These are phyloP conservation scores for Leptinotarsa defecta DNA, from an alignment of 1,140 invertebrate genomes.

Conservation along the genomic window DNA sequence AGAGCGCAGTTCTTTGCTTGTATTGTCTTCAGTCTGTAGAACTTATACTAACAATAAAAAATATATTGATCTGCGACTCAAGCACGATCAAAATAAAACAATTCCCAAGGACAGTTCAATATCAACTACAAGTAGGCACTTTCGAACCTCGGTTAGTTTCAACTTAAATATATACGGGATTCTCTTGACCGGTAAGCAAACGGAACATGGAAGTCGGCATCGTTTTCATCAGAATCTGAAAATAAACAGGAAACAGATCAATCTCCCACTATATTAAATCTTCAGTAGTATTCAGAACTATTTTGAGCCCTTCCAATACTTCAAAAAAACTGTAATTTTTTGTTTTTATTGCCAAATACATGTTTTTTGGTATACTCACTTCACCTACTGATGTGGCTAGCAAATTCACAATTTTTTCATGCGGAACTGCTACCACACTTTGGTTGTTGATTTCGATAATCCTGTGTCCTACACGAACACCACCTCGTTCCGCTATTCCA, in stretches of 20 bases:
- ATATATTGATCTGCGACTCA: constrained; percentile 55
- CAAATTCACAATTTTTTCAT: constrained; percentile 99
- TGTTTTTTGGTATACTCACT: constrained; percentile 62
- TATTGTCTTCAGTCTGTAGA: constrained; percentile 57
- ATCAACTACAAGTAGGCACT: constrained; percentile 58
- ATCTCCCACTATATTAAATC: too few species aligned
- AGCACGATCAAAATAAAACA: constrained; percentile 53
- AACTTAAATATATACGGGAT: constrained; percentile 94
- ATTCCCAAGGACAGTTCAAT: constrained; percentile 53
- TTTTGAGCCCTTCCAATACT: too few species aligned
- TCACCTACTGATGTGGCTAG: constrained; percentile 98
- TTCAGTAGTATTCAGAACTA: too few species aligned
- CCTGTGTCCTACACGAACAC: constrained; percentile 96
- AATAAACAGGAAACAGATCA: constrained; percentile 15
- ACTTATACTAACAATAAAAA: constrained; percentile 57
- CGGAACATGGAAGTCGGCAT: constrained; percentile 99
- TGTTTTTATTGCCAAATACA: too few species aligned
- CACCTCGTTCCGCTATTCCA: constrained; percentile 97
- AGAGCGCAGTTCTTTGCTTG: constrained; percentile 53
- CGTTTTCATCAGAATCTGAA: constrained; percentile 98
- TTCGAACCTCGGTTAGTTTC: constrained; percentile 52
- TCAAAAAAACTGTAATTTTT: too few species aligned
- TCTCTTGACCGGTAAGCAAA: constrained; percentile 97
- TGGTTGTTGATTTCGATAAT: constrained; percentile 99
- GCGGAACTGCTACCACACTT: constrained; percentile 97